Evolutionary conservation across 2,888 invertebrate species (phyloP).

Genomic region (Arge pagana): DNA sequence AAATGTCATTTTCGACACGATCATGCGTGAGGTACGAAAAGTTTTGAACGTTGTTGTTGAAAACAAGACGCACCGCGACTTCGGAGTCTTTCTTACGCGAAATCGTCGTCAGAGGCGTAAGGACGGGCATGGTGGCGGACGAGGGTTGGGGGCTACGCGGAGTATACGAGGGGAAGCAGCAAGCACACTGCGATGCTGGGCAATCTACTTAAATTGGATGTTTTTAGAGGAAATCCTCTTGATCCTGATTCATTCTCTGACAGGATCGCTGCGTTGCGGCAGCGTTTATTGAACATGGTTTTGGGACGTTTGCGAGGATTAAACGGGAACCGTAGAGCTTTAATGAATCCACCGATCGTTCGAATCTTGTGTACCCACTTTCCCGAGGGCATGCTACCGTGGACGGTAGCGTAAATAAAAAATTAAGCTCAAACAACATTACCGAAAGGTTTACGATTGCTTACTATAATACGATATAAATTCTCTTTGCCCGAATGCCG

Average conservation of each 20-base stretch:
- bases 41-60: neutral
- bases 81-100: slow-evolving; percentile 17
- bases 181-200: too few relatives aligned
- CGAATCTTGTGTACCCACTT: slow-evolving; percentile 21
- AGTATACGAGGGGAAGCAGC: too few relatives aligned
- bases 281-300: slow-evolving; percentile 54
- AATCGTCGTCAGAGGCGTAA: too few relatives aligned
- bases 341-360: slow-evolving; percentile 39
- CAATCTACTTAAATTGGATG: slow-evolving; percentile 42
- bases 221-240: slow-evolving; percentile 36
- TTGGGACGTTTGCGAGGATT: slow-evolving; percentile 47
- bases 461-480: slow-evolving; percentile 19
- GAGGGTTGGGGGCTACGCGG: too few relatives aligned
- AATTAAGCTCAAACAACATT: slow-evolving; percentile 18
- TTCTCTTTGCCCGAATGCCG: slow-evolving; percentile 6
- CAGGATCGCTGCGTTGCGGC: slow-evolving; percentile 44
- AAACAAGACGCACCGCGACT: slow-evolving; percentile 7
- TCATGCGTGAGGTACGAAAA: neutral
- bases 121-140: too few relatives aligned
- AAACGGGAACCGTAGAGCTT: slow-evolving; percentile 44
- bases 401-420: slow-evolving; percentile 18
- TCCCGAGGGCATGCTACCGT: slow-evolving; percentile 16
- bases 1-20: neutral
- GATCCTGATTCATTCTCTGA: slow-evolving; percentile 39
- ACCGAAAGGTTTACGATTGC: slow-evolving; percentile 20